Conservation (phyloP, 2,113 vertebrate species). For the Carollia perspicillata region DNA sequence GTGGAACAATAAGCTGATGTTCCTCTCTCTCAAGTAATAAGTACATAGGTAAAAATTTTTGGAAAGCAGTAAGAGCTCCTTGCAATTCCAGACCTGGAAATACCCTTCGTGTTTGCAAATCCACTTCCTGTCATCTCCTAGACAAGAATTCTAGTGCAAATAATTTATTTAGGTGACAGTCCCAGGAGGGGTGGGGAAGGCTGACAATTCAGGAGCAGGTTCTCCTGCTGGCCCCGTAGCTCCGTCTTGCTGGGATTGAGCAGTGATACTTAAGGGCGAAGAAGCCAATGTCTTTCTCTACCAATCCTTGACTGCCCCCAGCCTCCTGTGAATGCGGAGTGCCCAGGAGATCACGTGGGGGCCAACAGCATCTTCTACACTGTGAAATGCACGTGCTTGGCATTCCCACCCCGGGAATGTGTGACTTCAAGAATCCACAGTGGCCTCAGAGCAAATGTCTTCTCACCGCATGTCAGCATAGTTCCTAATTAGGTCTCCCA, state of each 20-base stretch:
- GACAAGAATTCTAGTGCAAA: background rate
- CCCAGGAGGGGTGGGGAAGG: background rate
- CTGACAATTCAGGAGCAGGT: background rate
- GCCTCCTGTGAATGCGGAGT: fast-evolving
- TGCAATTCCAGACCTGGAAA: background rate
- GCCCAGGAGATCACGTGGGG: background rate
- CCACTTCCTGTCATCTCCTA: background rate
- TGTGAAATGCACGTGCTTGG: background rate
- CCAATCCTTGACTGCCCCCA: background rate
- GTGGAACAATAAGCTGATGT: too few species aligned
- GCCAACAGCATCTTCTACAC: background rate
- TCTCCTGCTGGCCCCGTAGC: too few species aligned
- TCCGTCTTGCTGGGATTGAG: background rate
- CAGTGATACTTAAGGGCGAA: background rate
- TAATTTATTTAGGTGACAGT: background rate
- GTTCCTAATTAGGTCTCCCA: background rate
- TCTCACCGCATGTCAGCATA: background rate
- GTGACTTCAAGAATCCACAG: background rate
- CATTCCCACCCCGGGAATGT: background rate
- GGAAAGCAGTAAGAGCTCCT: background rate
- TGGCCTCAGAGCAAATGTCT: background rate
- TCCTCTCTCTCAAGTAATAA: too few species aligned
- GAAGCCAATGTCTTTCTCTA: background rate
- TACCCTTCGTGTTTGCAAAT: background rate
- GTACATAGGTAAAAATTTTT: too few species aligned